Evolutionary conservation across 2,113 vertebrate genomes (phyloP), one percentile per base, ranked within the genome.

Genomic region (Labrus mixtus): DNA sequence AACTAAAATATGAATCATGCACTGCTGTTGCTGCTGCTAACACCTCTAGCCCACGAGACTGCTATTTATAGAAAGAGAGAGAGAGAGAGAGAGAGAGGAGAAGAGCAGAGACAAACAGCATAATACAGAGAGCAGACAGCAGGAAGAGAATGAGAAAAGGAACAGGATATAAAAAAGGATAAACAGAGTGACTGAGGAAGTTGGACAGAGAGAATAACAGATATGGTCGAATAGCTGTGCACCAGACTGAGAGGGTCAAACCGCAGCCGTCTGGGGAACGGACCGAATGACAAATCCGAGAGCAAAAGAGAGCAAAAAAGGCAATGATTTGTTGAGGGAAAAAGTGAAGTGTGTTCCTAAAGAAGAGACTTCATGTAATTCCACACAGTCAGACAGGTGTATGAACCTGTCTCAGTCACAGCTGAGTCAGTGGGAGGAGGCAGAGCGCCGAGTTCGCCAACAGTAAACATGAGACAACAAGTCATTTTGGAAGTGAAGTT

Each of bases 21-120:
- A 23, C 76, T 53, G 64, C 82, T 75, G 63, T 17, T 83, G 73
- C 72, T 72, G 70, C 79, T 68, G 61, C 70, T 37, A 76, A 86
- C 83, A 88, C 88, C 72, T 88, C 80, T 80, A 87, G 72, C 86
- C 88, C 85, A 88, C 78, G 48, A 86, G 68, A 73, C 33, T 41
- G 77, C 86, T 91, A 91, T 91, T 91, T 88, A 87, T 89, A 90
- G 90, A 59, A 13, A 6, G 29, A 76, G 54, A 71, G 59, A 71
- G 36, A 62, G 71, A 82, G 57, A 59, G 43, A 46, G 41, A 73
- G 58, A 73, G 29, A 54, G 61, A 58, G 48, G 46, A 48, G 46
- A 19, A 48, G 46, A 48, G 16, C 46, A 48, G 46, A 48, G 66
- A 81, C 22, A 59, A 60, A 73, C 23, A 57, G 13, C 43, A 39